phyloP scores from a whole-genome alignment of 2,888 invertebrate genomes.

The Sarcophaga subvicina region DNA sequence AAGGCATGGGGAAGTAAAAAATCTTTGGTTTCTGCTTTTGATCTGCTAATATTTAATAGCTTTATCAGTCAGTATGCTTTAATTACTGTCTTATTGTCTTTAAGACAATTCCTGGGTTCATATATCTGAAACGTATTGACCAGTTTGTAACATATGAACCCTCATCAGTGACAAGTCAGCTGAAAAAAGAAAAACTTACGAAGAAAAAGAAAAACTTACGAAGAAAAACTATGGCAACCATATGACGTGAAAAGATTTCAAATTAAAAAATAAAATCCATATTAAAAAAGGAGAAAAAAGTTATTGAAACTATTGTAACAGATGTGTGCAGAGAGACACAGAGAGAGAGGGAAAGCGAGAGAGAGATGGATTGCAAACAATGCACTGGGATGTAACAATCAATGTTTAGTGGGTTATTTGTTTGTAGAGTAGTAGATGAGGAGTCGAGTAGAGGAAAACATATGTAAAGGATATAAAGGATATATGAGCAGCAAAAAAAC shows the following conservation, averaged over 20 bases:
- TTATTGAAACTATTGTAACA: slow-evolving; percentile 61
- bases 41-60: too few relatives aligned
- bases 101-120: background rate
- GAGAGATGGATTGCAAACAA: background rate
- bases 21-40: too few relatives aligned
- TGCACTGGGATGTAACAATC: background rate
- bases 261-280: slow-evolving; percentile 51
- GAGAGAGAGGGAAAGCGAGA: background rate
- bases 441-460: background rate
- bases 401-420: background rate
- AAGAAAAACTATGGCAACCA: slow-evolving; percentile 5
- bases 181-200: background rate
- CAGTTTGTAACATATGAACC: background rate
- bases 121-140: slow-evolving; percentile 33
- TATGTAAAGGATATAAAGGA: slow-evolving; percentile 4
- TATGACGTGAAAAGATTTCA: slow-evolving; percentile 62
- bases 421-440: background rate
- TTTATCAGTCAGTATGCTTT: too few relatives aligned
- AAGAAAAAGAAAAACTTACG: background rate
- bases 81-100: background rate
- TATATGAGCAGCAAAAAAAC: background rate
- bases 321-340: slow-evolving; percentile 27
- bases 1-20: too few relatives aligned
- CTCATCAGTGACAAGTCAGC: background rate
- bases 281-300: slow-evolving; percentile 15